Percentiles rank a stretch among this genome's conserved stretches.
Evolutionary conservation across 1,140 invertebrate genomes (phyloP).

Genomic region (Drusus annulatus): DNA sequence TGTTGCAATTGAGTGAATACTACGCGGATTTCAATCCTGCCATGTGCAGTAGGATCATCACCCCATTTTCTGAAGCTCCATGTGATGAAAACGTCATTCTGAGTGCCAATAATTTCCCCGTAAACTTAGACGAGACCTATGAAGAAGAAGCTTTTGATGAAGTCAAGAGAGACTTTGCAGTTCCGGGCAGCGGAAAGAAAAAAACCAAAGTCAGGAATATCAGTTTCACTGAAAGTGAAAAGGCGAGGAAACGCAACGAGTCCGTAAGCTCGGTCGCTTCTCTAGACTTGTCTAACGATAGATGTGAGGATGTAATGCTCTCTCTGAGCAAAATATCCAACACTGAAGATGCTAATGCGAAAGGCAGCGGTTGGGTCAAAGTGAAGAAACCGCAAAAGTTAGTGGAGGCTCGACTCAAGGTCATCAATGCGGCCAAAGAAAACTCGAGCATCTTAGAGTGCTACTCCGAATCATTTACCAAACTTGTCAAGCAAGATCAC

Average conservation of each 20-base stretch:
- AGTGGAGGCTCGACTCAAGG: constrained; percentile 70
- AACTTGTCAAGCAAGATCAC: constrained; percentile 63
- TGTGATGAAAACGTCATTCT: constrained; percentile 71
- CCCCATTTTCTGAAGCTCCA: constrained; percentile 74
- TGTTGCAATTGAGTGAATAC: constrained; percentile 75
- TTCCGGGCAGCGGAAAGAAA: constrained; percentile 63
- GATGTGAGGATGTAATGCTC: constrained; percentile 65
- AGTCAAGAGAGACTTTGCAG: constrained; percentile 62
- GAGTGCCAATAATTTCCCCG: constrained; percentile 66
- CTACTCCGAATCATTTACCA: constrained; percentile 64
- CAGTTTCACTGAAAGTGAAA: constrained; percentile 69
- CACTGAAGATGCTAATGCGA: constrained; percentile 60
- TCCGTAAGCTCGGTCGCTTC: constrained; percentile 68
- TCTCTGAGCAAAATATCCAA: constrained; percentile 66
- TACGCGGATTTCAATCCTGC: constrained; percentile 73
- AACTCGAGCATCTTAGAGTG: constrained; percentile 63
- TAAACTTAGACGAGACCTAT: constrained; percentile 65
- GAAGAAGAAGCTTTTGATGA: constrained; percentile 62
- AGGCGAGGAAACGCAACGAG: constrained; percentile 68
- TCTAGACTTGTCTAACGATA: constrained; percentile 66
- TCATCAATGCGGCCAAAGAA: constrained; percentile 67
- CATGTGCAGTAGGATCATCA: constrained; percentile 74
- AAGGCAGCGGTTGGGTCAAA: constrained; percentile 66
- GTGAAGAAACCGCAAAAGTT: constrained; percentile 69
- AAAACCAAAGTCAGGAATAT: constrained; percentile 65